Conservation (phyloP, 1,140 invertebrate species). For the Cydia fagiglandana region DNA sequence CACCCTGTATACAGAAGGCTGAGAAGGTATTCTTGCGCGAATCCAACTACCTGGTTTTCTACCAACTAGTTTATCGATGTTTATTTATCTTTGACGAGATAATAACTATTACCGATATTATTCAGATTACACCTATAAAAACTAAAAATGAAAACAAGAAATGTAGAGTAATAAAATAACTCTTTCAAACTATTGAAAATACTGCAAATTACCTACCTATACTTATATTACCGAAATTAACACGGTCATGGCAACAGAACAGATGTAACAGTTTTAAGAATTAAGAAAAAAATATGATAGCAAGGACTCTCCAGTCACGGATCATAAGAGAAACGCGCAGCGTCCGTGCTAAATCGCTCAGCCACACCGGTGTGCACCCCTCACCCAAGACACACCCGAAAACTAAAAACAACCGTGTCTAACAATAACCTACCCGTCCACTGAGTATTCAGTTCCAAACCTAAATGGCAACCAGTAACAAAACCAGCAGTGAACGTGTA, state of each 20-base stretch:
- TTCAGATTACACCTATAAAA: too few species aligned
- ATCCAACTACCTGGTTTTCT: too few species aligned
- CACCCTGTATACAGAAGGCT: too few species aligned
- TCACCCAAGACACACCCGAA: constrained; percentile 13
- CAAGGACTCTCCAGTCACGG: not conserved
- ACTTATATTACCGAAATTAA: not conserved
- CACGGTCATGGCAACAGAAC: too few species aligned
- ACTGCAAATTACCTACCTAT: not conserved
- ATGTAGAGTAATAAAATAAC: too few species aligned
- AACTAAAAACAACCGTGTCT: not conserved
- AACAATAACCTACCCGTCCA: constrained; percentile 11
- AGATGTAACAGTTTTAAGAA: not conserved
- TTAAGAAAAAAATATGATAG: not conserved
- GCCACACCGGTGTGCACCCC: not conserved
- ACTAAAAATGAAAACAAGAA: too few species aligned
- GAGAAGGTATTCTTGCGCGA: too few species aligned
- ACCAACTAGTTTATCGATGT: too few species aligned
- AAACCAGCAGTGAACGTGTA: not conserved
- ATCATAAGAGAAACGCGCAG: constrained; percentile 8
- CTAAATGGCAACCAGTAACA: too few species aligned
- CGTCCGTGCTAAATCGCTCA: constrained; percentile 27
- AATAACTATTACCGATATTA: too few species aligned
- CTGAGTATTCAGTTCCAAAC: not conserved
- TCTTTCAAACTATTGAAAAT: too few species aligned
- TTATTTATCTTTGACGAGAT: too few species aligned